Evolutionary conservation across 2,113 vertebrate species (phyloP), one percentile per base, ranked within the genome.

Genomic region (Rousettus leschenaultii): DNA sequence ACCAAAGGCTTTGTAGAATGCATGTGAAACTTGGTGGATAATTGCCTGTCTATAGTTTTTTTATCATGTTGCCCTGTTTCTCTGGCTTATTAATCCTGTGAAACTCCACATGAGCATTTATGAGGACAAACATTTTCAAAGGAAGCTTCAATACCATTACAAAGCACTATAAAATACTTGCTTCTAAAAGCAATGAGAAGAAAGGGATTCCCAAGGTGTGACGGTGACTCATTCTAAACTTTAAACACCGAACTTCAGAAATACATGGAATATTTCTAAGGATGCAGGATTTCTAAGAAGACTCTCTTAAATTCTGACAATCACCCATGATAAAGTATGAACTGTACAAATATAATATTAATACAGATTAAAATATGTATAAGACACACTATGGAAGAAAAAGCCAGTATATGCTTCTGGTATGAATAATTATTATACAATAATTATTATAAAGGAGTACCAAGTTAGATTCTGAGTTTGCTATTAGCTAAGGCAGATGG

Each of bases 141-240:
- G 68, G 83, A 63, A 73, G 61, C 55, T 66, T 30, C 82, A n/a
- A 88, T 1, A 86, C 63, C 38, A 78, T 68, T 61, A 59, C 40
- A 74, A 14, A 16, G 3, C 53, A 75, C 68, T 74, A 79, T 51
- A 75, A 92, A 96, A 87, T 26, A 80, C 11, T 38, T 71, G n/a
- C 30, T 92, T 91, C 91, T 94, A n/a, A 86, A 89, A 63, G 43
- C 79, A 82, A 74, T 35, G 14, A 79, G 51, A 77, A 90, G 80
- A 73, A 85, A 78, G 13, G 33, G 79, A 82, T 48, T 86, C 74
- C 70, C 3, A 55, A 91, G 57, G 53, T 40, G 73, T 48, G 35
- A 51, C 0, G 7, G 40, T 70, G 40, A 96, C 86, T 95, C 70
- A 84, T 35, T 89, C 35, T 83, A 48, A 95, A 71, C 40, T 70